phyloP scores from a whole-genome alignment of 2,888 invertebrate species.

The Aporophyla lueneburgensis region DNA sequence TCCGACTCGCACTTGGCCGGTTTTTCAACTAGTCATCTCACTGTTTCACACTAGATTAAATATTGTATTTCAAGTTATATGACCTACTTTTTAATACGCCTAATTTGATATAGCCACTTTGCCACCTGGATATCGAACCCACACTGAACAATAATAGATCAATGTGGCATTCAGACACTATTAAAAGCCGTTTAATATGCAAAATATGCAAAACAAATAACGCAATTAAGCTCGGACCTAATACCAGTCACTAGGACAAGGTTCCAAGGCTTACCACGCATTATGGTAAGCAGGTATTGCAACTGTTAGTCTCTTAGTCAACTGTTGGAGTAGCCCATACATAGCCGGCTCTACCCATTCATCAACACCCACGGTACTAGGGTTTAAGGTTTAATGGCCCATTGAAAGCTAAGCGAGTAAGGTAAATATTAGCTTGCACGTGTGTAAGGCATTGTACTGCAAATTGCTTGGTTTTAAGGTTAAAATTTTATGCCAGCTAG shows the following conservation, averaged over 20 bases:
- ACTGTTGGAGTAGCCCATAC: conserved; percentile 49
- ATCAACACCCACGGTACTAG: conserved; percentile 60
- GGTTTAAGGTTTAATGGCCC: conserved; percentile 19
- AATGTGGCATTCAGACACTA: too few relatives aligned
- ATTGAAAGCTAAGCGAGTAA: conserved; percentile 44
- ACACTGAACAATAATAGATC: too few relatives aligned
- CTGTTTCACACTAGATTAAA: too few relatives aligned
- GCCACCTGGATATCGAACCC: too few relatives aligned
- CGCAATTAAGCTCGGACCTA: conserved; percentile 42
- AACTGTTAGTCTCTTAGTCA: conserved; percentile 38
- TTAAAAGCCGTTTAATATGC: conserved; percentile 5
- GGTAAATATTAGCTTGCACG: conserved; percentile 10
- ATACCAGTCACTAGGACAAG: conserved; percentile 61
- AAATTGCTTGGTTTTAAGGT: neutral
- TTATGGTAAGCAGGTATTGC: conserved; percentile 61
- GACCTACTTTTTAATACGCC: too few relatives aligned
- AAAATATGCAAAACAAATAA: conserved; percentile 37
- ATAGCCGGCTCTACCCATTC: conserved; percentile 60
- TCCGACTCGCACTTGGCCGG: too few relatives aligned
- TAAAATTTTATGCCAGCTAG: neutral
- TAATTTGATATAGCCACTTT: too few relatives aligned
- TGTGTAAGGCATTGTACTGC: neutral
- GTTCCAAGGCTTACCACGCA: conserved; percentile 60
- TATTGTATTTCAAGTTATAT: too few relatives aligned
- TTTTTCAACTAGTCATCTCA: too few relatives aligned